These are phyloP conservation scores for Dichetophora obliterata DNA, from an alignment of 2,888 invertebrate species.

Conservation along the genomic window DNA sequence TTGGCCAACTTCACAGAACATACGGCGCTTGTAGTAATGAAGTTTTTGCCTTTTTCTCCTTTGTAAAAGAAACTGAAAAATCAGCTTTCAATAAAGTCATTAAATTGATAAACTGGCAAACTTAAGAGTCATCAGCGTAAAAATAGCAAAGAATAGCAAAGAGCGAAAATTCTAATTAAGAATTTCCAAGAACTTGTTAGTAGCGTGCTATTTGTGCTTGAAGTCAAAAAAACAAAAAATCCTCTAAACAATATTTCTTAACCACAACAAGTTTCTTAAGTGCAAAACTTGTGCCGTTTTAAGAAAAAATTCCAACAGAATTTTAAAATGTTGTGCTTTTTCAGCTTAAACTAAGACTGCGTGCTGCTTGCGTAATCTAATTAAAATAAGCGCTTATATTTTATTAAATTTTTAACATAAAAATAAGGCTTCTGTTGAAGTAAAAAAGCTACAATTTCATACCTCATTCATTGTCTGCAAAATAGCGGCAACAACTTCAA, in stretches of 20 bases:
- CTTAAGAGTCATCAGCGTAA: conserved; percentile 34
- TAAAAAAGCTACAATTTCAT: too few species aligned
- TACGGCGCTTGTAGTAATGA: background rate
- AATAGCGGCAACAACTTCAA: too few species aligned
- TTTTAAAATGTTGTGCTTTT: too few species aligned
- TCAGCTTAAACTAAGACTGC: too few species aligned
- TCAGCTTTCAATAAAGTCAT: conserved; percentile 62
- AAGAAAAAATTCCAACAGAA: too few species aligned
- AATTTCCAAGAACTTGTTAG: conserved; percentile 56
- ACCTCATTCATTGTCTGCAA: too few species aligned
- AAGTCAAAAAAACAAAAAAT: background rate
- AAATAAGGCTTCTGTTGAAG: too few species aligned
- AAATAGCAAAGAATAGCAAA: background rate
- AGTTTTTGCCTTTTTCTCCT: background rate
- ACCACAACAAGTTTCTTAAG: background rate
- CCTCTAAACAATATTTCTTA: too few species aligned
- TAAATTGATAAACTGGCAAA: conserved; percentile 61
- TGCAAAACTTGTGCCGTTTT: conserved; percentile 6
- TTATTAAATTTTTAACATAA: too few species aligned
- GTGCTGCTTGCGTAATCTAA: too few species aligned
- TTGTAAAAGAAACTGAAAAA: background rate
- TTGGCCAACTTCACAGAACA: background rate
- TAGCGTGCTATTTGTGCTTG: background rate
- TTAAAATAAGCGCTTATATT: too few species aligned
- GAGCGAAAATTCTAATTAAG: conserved; percentile 53